phyloP scores from a whole-genome alignment of 2,797 vertebrate genomes.

The Melanotaenia maccullochi region DNA sequence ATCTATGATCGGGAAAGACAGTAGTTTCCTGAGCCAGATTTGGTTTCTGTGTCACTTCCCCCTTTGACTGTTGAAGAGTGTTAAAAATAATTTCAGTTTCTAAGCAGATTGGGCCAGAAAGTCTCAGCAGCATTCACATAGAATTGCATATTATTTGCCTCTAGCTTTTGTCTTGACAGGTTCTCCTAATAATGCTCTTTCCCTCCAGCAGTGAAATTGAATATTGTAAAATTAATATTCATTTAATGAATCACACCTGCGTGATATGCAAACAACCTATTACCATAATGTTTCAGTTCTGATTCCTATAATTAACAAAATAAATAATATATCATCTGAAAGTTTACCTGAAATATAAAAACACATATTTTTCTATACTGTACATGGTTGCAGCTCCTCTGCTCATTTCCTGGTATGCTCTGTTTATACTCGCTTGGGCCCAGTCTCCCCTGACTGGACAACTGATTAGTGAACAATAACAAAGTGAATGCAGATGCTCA shows the following conservation, averaged over 20 bases:
- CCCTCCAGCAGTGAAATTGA: neutral
- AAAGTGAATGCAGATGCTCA: neutral
- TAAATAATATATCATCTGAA: no score
- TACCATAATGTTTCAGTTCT: no score
- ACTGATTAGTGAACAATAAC: neutral
- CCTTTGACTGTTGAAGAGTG: neutral
- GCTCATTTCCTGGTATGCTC: no score
- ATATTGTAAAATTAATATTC: neutral
- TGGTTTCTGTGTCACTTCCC: neutral
- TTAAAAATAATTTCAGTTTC: neutral
- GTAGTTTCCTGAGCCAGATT: neutral
- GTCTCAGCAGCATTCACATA: neutral
- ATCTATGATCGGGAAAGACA: neutral
- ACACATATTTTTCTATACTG: no score
- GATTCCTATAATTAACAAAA: no score
- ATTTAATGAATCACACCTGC: neutral
- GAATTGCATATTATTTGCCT: no score
- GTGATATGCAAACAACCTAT: neutral
- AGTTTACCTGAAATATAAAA: no score
- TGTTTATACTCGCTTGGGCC: no score
- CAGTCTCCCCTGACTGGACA: no score
- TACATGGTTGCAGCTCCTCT: no score
- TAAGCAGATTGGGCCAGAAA: neutral
- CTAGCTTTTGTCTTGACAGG: no score
- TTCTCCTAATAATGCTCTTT: no score